phyloP scores from a whole-genome alignment of 1,140 invertebrate genomes.

The Manduca sexta region DNA sequence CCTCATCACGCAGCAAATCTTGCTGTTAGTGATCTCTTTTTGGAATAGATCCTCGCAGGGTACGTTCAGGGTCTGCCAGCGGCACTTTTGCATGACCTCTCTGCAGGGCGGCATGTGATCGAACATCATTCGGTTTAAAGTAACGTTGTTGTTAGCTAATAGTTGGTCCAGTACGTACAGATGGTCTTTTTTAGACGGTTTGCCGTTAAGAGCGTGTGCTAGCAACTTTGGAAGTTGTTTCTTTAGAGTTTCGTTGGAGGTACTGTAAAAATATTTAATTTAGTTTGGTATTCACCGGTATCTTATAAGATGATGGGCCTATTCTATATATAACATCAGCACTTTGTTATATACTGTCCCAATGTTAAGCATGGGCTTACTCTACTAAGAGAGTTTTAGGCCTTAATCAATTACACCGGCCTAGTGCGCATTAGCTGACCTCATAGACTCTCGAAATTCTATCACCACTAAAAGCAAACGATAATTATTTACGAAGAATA shows the following conservation, averaged over 20 bases:
- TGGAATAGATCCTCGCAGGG: slow-evolving; percentile 37
- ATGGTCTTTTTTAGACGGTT: slow-evolving; percentile 19
- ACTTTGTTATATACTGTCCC: too few species aligned
- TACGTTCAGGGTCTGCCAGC: slow-evolving; percentile 29
- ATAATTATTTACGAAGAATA: too few species aligned
- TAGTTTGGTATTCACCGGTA: too few species aligned
- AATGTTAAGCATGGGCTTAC: too few species aligned
- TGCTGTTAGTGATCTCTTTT: slow-evolving; percentile 38
- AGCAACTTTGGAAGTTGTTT: slow-evolving; percentile 26
- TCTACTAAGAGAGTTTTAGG: too few species aligned
- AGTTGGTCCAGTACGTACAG: slow-evolving; percentile 26
- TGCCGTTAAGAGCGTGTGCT: slow-evolving; percentile 26
- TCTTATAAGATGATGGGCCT: too few species aligned
- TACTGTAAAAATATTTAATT: slow-evolving; percentile 20
- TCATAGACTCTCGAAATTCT: too few species aligned
- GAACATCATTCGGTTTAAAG: slow-evolving; percentile 28
- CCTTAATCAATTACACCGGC: too few species aligned
- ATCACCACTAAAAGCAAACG: too few species aligned
- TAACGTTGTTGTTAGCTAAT: slow-evolving; percentile 27
- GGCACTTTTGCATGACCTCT: slow-evolving; percentile 29
- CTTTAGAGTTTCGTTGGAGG: slow-evolving; percentile 12
- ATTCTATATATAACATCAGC: too few species aligned
- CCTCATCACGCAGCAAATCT: slow-evolving; percentile 43
- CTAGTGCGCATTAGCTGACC: too few species aligned
- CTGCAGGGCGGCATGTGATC: slow-evolving; percentile 30